Conservation (phyloP, 2,888 invertebrate genomes). For the Schrankia costaestrigalis region DNA sequence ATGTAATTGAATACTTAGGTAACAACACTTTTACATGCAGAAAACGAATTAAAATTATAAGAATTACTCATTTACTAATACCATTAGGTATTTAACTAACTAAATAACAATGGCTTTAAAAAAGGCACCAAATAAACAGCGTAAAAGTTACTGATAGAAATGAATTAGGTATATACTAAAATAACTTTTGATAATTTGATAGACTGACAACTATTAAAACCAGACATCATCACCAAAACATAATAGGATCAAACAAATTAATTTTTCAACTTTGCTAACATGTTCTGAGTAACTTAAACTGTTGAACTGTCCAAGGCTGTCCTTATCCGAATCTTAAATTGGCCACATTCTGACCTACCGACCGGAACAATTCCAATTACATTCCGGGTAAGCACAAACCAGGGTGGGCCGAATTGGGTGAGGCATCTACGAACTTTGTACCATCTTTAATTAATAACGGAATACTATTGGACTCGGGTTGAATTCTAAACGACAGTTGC, state of each 20-base stretch:
- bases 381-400: conserved; percentile 54
- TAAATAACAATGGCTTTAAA: too few species aligned
- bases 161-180: background rate
- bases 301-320: conserved; percentile 44
- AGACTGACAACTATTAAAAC: background rate
- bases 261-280: conserved; percentile 37
- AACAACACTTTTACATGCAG: too few species aligned
- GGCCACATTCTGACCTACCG: conserved; percentile 60
- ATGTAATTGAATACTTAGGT: too few species aligned
- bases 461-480: conserved; percentile 44
- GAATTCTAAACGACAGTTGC: conserved; percentile 48
- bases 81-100: too few species aligned
- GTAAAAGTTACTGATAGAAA: too few species aligned
- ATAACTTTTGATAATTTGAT: background rate
- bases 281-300: conserved; percentile 35
- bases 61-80: too few species aligned
- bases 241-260: conserved; percentile 21
- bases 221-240: background rate
- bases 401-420: conserved; percentile 50
- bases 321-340: conserved; percentile 62
- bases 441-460: conserved; percentile 64
- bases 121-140: too few species aligned
- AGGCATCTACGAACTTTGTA: conserved; percentile 61
- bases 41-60: too few species aligned
- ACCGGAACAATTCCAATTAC: conserved; percentile 73